Evolutionary conservation across 2,113 vertebrate genomes (phyloP).

Genomic region (Takifugu flavidus): DNA sequence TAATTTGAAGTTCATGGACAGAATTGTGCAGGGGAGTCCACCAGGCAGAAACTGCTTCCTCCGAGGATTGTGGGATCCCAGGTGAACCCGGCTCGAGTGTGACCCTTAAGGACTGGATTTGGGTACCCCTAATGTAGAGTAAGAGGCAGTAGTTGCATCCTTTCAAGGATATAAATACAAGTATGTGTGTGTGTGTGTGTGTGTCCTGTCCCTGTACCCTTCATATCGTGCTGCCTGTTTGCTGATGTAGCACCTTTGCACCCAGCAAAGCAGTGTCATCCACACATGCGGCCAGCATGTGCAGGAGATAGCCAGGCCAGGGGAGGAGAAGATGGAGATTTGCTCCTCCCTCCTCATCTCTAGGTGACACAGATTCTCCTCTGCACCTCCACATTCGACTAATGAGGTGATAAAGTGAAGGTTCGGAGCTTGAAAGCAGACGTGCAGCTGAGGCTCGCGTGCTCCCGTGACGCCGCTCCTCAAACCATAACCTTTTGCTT

Average conservation of each 20-base stretch:
- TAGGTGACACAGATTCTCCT: conserved; percentile 61
- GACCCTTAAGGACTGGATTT: too few species aligned
- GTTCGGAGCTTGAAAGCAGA: conserved; percentile 73
- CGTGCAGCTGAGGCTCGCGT: conserved; percentile 59
- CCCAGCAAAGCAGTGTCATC: conserved; percentile 20
- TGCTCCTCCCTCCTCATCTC: conserved; percentile 62
- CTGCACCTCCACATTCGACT: conserved; percentile 66
- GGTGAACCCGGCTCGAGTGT: too few species aligned
- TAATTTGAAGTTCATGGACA: too few species aligned
- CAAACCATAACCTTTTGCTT: conserved; percentile 50
- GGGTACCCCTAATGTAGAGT: too few species aligned
- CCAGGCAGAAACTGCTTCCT: too few species aligned
- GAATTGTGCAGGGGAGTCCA: too few species aligned
- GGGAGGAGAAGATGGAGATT: conserved; percentile 59
- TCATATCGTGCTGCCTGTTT: conserved; percentile 15
- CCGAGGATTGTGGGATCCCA: too few species aligned
- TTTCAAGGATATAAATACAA: too few species aligned
- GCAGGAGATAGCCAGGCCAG: conserved; percentile 24
- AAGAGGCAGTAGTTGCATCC: too few species aligned
- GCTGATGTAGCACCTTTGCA: conserved; percentile 29
- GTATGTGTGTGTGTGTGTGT: too few species aligned
- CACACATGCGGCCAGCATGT: conserved; percentile 20
- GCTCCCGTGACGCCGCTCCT: conserved; percentile 50
- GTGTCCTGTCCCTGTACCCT: not conserved
- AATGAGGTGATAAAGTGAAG: conserved; percentile 76